Percentiles rank a stretch among this genome's conserved stretches.
These are phyloP conservation scores for Paramormyrops kingsleyae DNA, from an alignment of 2,113 vertebrate genomes.

Conservation along the genomic window DNA sequence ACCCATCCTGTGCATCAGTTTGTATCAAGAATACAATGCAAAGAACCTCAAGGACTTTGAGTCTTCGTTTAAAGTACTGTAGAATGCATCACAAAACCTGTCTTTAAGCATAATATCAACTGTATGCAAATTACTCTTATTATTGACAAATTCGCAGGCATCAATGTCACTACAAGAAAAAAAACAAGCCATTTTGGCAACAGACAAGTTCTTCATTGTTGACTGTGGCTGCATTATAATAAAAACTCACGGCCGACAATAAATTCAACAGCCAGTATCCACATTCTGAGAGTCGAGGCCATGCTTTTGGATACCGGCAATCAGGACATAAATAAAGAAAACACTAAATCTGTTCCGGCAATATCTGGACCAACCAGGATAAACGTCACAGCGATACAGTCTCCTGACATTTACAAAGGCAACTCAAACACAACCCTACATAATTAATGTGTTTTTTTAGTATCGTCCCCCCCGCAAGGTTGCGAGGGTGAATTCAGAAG, in stretches of 20 bases:
- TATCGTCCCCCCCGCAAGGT: neutral
- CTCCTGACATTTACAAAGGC: neutral
- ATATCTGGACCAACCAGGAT: neutral
- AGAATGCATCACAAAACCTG: neutral
- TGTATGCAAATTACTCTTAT: neutral
- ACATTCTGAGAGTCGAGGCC: neutral
- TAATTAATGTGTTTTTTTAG: neutral
- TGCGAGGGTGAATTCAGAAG: neutral
- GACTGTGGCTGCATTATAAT: neutral
- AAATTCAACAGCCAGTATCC: neutral
- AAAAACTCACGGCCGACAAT: neutral
- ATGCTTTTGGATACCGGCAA: neutral
- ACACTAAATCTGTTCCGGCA: neutral
- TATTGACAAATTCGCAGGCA: neutral
- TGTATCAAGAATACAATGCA: neutral
- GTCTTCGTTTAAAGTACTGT: neutral
- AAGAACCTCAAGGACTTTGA: neutral
- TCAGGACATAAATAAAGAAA: neutral
- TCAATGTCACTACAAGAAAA: neutral
- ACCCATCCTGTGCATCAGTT: neutral
- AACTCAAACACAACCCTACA: neutral
- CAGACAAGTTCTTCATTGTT: neutral
- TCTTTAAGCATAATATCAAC: neutral
- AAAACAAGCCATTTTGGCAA: neutral
- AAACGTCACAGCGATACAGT: neutral